Evolutionary conservation across 2,113 vertebrate genomes (phyloP), one percentile per base, ranked within the genome.

Genomic region (Hyaena hyaena): DNA sequence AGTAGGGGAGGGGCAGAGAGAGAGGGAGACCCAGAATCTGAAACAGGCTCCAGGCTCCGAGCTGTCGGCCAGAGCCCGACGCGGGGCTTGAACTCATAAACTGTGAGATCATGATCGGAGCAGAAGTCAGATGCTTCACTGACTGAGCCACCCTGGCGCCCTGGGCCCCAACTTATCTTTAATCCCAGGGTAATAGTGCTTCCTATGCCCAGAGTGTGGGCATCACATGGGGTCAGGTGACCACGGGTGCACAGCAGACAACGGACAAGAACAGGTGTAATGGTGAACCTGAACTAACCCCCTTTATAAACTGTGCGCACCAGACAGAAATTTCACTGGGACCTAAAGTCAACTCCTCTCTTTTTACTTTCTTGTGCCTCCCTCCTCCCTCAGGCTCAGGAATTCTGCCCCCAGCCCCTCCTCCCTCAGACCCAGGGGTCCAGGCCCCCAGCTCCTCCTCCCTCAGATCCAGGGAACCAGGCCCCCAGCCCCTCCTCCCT

Each of bases 181-280:
- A n/a, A 82, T 43, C 65, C 24, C 0, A 39, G 0, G 71, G 24
- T 0, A 2, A 8, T 7, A 11, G 33, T 1, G 50, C 14, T 7
- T 53, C 71, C 23, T 77, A 5, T 76, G 87, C 58, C 31, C 3
- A 0, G 71, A 58, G 39, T 15, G 15, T 16, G 55, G n/a, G 43
- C 12, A 4, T 68, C 31, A 23, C 6, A 5, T 0, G 11, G 28
- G 33, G 3, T 63, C 15, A n/a, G 28, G 43, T 14, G 61, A 58
- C 76, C 11, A 33, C 48, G 0, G n/a, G n/a, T 61, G 28, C 50
- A 43, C 4, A 43, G 85, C 10, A 83, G 71, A 63, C 61, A 48
- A 0, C 10, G 0, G 0, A 14, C 24, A 88, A 76, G 50, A 55
- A 53, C 53, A 31, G 53, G 63, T n/a, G 24, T 50, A 28, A 10